Percentiles rank a stretch among this genome's conserved stretches.
These are phyloP conservation scores for Phoxinus dragarum DNA, from an alignment of 2,797 vertebrate genomes.

Conservation along the genomic window DNA sequence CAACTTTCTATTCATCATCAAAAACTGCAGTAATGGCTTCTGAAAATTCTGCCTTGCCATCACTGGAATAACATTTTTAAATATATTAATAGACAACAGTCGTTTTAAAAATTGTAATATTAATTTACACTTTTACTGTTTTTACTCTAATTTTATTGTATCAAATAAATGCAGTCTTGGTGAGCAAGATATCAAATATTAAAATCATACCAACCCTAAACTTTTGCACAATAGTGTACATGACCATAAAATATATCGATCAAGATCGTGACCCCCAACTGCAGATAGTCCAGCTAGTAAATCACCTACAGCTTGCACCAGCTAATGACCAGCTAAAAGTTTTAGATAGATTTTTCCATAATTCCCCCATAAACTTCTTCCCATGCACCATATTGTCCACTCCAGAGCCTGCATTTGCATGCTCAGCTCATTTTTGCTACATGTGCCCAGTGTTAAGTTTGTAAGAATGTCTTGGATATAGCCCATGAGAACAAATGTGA, in stretches of 20 bases:
- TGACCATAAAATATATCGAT: not conserved
- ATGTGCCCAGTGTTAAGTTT: slow-evolving; percentile 75
- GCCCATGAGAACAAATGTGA: slow-evolving; percentile 53
- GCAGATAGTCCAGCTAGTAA: not conserved
- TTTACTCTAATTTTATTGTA: not conserved
- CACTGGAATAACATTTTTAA: not conserved
- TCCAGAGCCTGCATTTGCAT: slow-evolving; percentile 59
- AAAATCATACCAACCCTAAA: not conserved
- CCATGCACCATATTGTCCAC: not conserved
- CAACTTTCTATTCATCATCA: not conserved
- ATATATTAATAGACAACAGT: not conserved
- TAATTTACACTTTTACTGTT: not conserved
- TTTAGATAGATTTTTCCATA: not conserved
- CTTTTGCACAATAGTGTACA: not conserved
- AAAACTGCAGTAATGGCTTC: not conserved
- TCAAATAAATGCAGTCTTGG: not conserved
- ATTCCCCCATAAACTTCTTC: not conserved
- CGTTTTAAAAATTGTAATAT: not conserved
- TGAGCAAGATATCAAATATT: not conserved
- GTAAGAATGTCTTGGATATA: slow-evolving; percentile 71
- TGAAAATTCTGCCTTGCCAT: not conserved
- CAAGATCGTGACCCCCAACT: not conserved
- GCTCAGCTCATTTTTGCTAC: slow-evolving; percentile 54
- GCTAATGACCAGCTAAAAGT: not conserved
- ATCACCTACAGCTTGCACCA: not conserved